Evolutionary conservation across 1,140 invertebrate species (phyloP).

Genomic region (Adelges cooleyi): DNA sequence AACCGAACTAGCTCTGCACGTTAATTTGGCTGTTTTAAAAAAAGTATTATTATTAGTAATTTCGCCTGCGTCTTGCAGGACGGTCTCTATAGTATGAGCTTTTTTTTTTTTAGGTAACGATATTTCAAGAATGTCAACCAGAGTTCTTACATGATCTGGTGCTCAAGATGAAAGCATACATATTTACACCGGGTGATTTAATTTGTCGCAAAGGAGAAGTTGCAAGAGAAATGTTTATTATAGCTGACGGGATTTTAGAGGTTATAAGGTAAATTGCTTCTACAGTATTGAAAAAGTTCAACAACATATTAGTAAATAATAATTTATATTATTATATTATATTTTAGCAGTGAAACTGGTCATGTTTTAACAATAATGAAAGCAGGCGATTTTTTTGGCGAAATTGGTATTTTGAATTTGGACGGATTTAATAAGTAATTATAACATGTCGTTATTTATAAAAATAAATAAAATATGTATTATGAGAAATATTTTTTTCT

Average conservation of each 20-base stretch:
- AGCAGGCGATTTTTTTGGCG: slow-evolving; percentile 94
- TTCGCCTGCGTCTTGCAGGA: no score
- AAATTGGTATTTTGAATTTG: slow-evolving; percentile 92
- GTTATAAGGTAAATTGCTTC: slow-evolving; percentile 57
- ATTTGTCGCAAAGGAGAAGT: slow-evolving; percentile 92
- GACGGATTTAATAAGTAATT: slow-evolving; percentile 94
- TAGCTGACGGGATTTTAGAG: slow-evolving; percentile 91
- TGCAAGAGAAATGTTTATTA: slow-evolving; percentile 96
- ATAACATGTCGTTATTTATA: no score
- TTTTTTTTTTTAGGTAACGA: slow-evolving; percentile 37
- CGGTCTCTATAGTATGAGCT: no score
- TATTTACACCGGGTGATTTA: slow-evolving; percentile 92
- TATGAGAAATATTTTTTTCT: no score
- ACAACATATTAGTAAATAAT: slow-evolving; percentile 14
- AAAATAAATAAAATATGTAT: no score
- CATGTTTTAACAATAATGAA: slow-evolving; percentile 91
- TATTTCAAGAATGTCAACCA: slow-evolving; percentile 91
- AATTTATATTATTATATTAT: slow-evolving; percentile 6
- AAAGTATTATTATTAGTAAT: slow-evolving; percentile 53
- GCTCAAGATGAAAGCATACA: slow-evolving; percentile 95
- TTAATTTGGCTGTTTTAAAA: slow-evolving; percentile 88
- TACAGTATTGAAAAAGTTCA: not conserved
- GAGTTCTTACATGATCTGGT: slow-evolving; percentile 94
- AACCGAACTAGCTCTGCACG: slow-evolving; percentile 89
- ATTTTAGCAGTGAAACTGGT: slow-evolving; percentile 64